phyloP scores from a whole-genome alignment of 2,888 invertebrate species.

The Hipparchia semele region DNA sequence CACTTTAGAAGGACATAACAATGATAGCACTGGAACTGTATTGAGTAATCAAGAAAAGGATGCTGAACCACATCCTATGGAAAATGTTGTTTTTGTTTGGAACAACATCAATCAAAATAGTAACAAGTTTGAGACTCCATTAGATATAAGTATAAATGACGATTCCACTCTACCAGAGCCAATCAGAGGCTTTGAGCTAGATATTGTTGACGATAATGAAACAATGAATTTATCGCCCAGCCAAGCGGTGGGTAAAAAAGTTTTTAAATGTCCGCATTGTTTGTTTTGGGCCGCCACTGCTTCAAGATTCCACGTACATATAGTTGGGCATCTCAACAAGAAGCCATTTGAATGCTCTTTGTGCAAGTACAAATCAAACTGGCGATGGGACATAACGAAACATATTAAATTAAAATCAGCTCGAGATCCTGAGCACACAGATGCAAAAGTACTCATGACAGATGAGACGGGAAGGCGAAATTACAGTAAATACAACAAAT shows the following conservation, averaged over 20 bases:
- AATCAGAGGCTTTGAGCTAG: slow-evolving; percentile 63
- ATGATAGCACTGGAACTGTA: slow-evolving; percentile 59
- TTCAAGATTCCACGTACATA: slow-evolving; percentile 96
- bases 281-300: slow-evolving; percentile 96
- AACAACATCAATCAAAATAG: slow-evolving; percentile 84
- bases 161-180: slow-evolving; percentile 71
- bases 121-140: slow-evolving; percentile 68
- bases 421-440: slow-evolving; percentile 91
- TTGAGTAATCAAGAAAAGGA: slow-evolving; percentile 63
- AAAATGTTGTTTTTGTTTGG: slow-evolving; percentile 92
- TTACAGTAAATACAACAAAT: slow-evolving; percentile 96
- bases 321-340: slow-evolving; percentile 95
- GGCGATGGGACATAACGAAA: slow-evolving; percentile 98
- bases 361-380: slow-evolving; percentile 96
- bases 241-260: slow-evolving; percentile 87
- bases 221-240: slow-evolving; percentile 84
- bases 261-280: slow-evolving; percentile 96
- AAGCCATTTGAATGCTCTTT: slow-evolving; percentile 98
- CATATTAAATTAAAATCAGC: slow-evolving; percentile 96
- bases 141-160: slow-evolving; percentile 74
- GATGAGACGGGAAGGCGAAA: slow-evolving; percentile 95
- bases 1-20: slow-evolving; percentile 58
- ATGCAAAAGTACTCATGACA: slow-evolving; percentile 93
- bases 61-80: slow-evolving; percentile 87
- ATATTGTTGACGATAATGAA: slow-evolving; percentile 77